These are phyloP conservation scores for Perognathus longimembris DNA, from an alignment of 2,113 vertebrate genomes.

Conservation along the genomic window DNA sequence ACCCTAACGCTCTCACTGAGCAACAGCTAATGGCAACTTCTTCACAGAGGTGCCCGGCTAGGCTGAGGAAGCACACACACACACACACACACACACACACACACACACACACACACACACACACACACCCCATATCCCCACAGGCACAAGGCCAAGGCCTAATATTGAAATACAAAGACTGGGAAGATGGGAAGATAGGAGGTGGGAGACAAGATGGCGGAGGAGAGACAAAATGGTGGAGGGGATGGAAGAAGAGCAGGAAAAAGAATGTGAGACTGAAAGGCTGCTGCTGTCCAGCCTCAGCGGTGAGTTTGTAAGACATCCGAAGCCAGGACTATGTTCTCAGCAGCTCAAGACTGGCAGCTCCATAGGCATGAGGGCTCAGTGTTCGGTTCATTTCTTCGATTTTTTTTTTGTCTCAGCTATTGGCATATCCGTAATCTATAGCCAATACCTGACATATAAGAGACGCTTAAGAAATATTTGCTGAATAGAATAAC, in stretches of 20 bases:
- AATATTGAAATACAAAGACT: not conserved
- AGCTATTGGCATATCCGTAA: not conserved
- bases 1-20: not conserved
- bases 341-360: not conserved
- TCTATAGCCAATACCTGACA: not conserved
- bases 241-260: not conserved
- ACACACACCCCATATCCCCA: not conserved
- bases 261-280: no score
- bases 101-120: no score
- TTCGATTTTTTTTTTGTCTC: not conserved
- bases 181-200: not conserved
- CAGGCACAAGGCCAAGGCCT: no score
- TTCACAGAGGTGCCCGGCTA: not conserved
- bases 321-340: not conserved
- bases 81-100: no score
- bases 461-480: not conserved
- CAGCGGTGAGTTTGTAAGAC: not conserved
- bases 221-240: not conserved
- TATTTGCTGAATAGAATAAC: not conserved
- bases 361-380: fast-evolving
- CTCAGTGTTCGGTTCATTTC: not conserved
- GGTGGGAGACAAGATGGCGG: not conserved
- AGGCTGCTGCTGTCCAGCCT: not conserved
- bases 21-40: not conserved
- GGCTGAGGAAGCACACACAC: not conserved